A percentile compares a stretch with the other conserved stretches of the same genome.
Conservation (phyloP, 2,113 vertebrate species). For the Chaenogobius annularis region DNA sequence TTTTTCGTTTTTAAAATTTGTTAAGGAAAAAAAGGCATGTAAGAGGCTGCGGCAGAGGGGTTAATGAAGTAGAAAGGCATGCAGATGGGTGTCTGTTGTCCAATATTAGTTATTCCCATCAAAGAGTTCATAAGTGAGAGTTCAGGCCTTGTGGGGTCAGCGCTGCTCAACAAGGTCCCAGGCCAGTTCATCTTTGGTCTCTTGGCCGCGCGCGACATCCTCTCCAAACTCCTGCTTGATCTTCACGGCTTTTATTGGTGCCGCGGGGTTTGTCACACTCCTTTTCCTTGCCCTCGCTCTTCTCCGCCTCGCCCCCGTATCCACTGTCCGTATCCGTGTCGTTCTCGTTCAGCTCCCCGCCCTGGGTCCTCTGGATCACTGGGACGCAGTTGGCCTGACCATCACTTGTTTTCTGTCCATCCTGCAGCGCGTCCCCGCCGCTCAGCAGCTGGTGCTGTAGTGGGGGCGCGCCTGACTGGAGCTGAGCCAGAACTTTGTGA, state of each 20-base stretch:
- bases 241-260: conserved; percentile 65
- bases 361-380: conserved; percentile 93
- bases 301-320: conserved; percentile 90
- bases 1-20: no score
- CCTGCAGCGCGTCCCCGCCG: conserved; percentile 72
- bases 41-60: conserved; percentile 86
- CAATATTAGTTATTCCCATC: conserved; percentile 83
- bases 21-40: conserved; percentile 90
- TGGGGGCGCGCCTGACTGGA: conserved; percentile 76
- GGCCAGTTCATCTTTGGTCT: conserved; percentile 79
- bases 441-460: conserved; percentile 76
- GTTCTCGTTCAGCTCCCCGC: conserved; percentile 85
- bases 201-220: conserved; percentile 78
- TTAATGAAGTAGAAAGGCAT: conserved; percentile 92
- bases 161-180: conserved; percentile 39
- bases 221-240: conserved; percentile 90
- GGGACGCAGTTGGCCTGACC: conserved; percentile 89
- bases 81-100: conserved; percentile 88
- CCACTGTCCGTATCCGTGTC: conserved; percentile 98
- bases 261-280: conserved; percentile 58
- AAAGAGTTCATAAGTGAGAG: conserved; percentile 84
- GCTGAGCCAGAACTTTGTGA: conserved; percentile 86
- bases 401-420: conserved; percentile 61
- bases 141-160: conserved; percentile 74
- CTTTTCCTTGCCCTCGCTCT: conserved; percentile 72